Evolutionary conservation across 1,140 invertebrate species (phyloP), one percentile per base, ranked within the genome.

Genomic region (Aplysia californica): DNA sequence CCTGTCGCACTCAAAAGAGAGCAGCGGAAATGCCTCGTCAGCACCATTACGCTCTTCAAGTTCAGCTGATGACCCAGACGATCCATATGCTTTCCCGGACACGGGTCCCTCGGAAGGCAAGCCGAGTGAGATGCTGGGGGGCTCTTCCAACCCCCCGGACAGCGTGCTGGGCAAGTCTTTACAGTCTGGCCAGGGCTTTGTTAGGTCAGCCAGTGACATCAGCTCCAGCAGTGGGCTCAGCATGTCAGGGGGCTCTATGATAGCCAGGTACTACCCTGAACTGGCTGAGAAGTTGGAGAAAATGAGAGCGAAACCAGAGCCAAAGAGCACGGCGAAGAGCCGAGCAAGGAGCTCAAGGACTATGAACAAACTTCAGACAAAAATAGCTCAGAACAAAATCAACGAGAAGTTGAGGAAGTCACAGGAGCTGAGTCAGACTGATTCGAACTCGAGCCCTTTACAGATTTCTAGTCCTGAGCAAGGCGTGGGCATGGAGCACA

Each of bases 81-180:
- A 93, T 88, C 92, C 92, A 0, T 93, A 93, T 80, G 91, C 92
- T 39, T 93, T 93, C 83, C 90, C 91, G 78, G 92, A 92, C 79
- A 89, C 90, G 4, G 90, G 91, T 70, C 87, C 90, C 21, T 83
- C 84, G 65, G 55, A 74, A 10, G 58, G 21, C 35, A 74, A 74
- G 35, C 10, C 69, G 1, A 23, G 36, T 59, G 69, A 20, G 1
- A 20, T 44, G 3, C 5, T 36, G 3, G 71, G 39, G 39, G 21
- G 20, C 2, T 31, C 50, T 23, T 23, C 23, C 3, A 10, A 26
- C n/a, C 20, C 70, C 10, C 31, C 36, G 36, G 71, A 74, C 33
- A 74, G 71, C 50, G 26, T 74, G n/a, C 58, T 74, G 26, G 71
- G 71, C 2, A 74, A 74, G 39, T 74, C 71, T 31, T 59, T 74